Evolutionary conservation across 2,888 invertebrate species (phyloP), one percentile per base, ranked within the genome.

Genomic region (Sepioteuthis lessoniana): DNA sequence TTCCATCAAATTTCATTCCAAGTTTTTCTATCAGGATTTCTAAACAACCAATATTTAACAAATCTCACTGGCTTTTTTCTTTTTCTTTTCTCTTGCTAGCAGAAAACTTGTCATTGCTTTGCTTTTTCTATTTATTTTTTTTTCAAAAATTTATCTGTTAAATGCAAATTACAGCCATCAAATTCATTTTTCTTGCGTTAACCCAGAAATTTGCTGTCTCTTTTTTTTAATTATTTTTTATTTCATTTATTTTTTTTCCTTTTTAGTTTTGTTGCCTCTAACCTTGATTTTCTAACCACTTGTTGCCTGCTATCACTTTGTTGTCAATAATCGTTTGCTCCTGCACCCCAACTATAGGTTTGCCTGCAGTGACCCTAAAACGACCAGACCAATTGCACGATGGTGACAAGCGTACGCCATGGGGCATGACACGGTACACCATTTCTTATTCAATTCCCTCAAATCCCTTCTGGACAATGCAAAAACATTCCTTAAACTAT

Each of bases 381-480:
- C 91, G 91, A 42, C 91, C 91, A 35, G 91, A 91, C 91, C 91
- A 91, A 42, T 91, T 91, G 91, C 91, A 91, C 91, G 91, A 91
- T 91, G 91, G 91, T 91, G 91, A 91, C 91, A 91, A 91, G 91
- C 91, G 91, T 47, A 91, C 91, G 47, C 42, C 46, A 31, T 91
- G 91, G 91, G 38, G 91, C 91, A 91, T 91, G 42, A 91, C 91
- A 91, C 91, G 91, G 91, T 91, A 91, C 91, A 46, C 47, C 47
- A n/a, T 91, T 91, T 47, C 76, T 76, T 76, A 76, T 76, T 76
- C n/a, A 31, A 76, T 76, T 76, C 76, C 31, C 76, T n/a, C 76
- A 10, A 2, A 76, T 76, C 76, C 16, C n/a, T 76, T 76, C 76
- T 76, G 76, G n/a, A n/a, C 76, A 76, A 10, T n/a, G 76, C n/a